These are phyloP conservation scores for Tenthredo livida DNA, from an alignment of 2,888 invertebrate species.

Conservation along the genomic window DNA sequence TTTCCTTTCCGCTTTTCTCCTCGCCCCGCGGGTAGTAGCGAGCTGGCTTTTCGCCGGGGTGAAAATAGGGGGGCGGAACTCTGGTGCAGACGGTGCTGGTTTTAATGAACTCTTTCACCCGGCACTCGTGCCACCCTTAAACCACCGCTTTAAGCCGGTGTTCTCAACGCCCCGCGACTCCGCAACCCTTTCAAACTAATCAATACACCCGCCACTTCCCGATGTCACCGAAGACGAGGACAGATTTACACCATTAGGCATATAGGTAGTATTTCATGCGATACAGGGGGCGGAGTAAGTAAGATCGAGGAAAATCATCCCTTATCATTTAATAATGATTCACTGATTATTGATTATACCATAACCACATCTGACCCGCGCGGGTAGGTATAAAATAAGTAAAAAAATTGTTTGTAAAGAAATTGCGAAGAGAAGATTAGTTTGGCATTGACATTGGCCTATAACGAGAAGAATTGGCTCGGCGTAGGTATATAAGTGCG, in stretches of 20 bases:
- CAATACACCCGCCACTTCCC: conserved; percentile 51
- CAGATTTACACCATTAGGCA: conserved; percentile 20
- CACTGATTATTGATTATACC: neutral
- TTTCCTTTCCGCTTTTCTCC: neutral
- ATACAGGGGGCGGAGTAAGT: neutral
- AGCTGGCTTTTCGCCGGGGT: conserved; percentile 53
- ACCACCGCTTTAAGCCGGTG: conserved; percentile 71
- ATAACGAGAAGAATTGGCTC: conserved; percentile 12
- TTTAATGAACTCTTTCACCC: conserved; percentile 76
- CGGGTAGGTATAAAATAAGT: no score
- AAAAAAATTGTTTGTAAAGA: neutral
- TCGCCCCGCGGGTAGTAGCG: neutral
- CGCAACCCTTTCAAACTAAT: conserved; percentile 53
- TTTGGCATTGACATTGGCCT: conserved; percentile 42
- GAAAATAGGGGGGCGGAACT: conserved; percentile 53
- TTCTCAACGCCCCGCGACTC: conserved; percentile 64
- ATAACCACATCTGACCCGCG: no score
- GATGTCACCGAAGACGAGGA: conserved; percentile 34
- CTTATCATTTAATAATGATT: neutral
- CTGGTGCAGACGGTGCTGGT: conserved; percentile 72
- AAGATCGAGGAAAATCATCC: neutral
- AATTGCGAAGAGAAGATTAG: neutral
- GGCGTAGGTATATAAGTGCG: no score
- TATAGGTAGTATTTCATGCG: neutral
- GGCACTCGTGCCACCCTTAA: conserved; percentile 73